Evolutionary conservation across 1,140 invertebrate species (phyloP), one percentile per base, ranked within the genome.

Genomic region (Drosophila arawakana): DNA sequence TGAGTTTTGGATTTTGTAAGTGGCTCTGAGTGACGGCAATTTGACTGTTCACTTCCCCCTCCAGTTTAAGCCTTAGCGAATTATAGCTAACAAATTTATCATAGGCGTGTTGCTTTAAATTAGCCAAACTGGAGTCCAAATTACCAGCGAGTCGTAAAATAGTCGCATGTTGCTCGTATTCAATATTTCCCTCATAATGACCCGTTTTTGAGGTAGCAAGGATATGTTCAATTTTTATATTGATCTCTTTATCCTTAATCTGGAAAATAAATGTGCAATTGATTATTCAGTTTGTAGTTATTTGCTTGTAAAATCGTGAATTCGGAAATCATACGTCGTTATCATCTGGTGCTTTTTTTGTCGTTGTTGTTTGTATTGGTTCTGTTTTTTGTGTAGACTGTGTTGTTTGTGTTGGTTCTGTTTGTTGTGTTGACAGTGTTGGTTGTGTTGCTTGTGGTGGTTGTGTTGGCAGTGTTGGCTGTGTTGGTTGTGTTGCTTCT

Each of bases 131-230:
- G 0, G 39, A 1, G 3, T 25, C 62, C 11, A 68, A 54, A 39
- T 25, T 7, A 1, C 8, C 18, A 7, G 35, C 34, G n/a, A 60
- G 8, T 4, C 49, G 39, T 2, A 73, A 21, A 34, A 60, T 5
- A 2, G 5, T 13, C 13, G 21, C 34, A 6, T 47, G 18, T 4
- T 47, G 47, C 2, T 68, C 47, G 49, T 60, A 73, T 21, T 73
- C 71, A n/a, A 4, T 11, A 21, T 73, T 73, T 9, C 71, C 71
- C 6, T 47, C 13, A 39, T 60, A 60, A 13, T 73, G 4, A 3
- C 71, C 71, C 0, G 34, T 61, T n/a, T 21, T 46, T 0, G 63
- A 55, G 2, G 13, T 55, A 7, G 15, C 25, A 3, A 69, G 30
- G 2, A 52, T 35, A 37, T 54, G 21, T 9, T 41, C 4, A 9